Evolutionary conservation across 2,113 vertebrate species (phyloP).

Genomic region (Thamnophis sirtalis): DNA sequence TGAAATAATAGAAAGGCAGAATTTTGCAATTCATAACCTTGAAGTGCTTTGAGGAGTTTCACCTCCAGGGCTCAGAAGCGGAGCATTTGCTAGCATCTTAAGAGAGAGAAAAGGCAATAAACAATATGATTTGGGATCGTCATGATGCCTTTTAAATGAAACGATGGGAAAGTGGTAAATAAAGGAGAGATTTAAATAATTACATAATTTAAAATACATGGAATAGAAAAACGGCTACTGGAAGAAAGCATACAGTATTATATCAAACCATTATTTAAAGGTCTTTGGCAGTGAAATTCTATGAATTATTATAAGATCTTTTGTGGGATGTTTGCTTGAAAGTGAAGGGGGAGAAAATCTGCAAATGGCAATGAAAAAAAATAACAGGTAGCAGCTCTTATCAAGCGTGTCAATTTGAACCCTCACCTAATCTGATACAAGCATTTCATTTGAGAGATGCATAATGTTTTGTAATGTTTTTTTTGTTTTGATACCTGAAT

Average conservation of each 20-base stretch:
- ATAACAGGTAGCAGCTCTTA: not conserved
- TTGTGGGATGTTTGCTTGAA: not conserved
- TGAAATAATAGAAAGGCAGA: conserved; percentile 65
- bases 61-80: conserved; percentile 62
- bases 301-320: not conserved
- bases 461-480: no score
- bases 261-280: not conserved
- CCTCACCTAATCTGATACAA: not conserved
- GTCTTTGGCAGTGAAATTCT: not conserved
- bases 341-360: not conserved
- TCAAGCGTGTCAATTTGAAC: not conserved
- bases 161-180: not conserved
- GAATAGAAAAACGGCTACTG: not conserved
- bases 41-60: conserved; percentile 65
- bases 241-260: conserved; percentile 27
- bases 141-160: conserved; percentile 37
- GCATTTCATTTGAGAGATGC: not conserved
- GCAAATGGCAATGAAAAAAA: not conserved
- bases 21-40: conserved; percentile 71
- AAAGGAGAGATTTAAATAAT: conserved; percentile 17
- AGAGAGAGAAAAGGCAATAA: conserved; percentile 38
- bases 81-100: conserved; percentile 58
- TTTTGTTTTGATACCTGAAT: not conserved
- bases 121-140: conserved; percentile 43
- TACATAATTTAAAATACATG: conserved; percentile 36